phyloP scores from a whole-genome alignment of 2,113 vertebrate genomes.

The Anseranas semipalmata region DNA sequence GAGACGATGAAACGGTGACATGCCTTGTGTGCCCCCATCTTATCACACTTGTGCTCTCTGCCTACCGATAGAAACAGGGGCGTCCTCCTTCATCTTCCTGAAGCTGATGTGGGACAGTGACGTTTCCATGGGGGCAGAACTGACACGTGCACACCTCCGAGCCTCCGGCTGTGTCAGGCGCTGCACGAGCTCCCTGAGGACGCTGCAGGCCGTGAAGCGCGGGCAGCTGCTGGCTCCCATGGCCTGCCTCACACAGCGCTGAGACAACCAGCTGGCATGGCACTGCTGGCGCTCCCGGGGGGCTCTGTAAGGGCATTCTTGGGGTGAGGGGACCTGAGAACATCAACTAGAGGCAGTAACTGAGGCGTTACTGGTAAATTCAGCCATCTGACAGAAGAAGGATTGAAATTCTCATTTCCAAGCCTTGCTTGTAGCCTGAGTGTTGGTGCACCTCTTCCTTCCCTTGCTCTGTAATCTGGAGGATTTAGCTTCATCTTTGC shows the following conservation, averaged over 20 bases:
- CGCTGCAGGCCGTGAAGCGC: accelerated
- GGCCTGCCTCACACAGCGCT: background rate
- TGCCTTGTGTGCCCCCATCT: background rate
- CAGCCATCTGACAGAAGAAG: background rate
- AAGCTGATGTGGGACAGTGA: background rate
- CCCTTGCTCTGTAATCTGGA: background rate
- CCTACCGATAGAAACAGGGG: background rate
- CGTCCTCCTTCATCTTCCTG: background rate
- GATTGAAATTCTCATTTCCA: background rate
- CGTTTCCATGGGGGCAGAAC: background rate
- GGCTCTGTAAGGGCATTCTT: accelerated
- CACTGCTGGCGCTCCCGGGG: background rate
- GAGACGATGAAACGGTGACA: background rate
- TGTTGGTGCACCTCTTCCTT: background rate
- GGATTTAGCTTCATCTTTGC: background rate
- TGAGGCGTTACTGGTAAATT: background rate
- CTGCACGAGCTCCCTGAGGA: background rate
- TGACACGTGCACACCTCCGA: background rate
- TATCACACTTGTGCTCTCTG: background rate
- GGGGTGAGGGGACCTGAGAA: background rate
- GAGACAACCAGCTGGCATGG: background rate
- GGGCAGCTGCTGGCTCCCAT: background rate
- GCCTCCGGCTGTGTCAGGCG: background rate
- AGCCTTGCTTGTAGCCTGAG: background rate
- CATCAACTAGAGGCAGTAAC: background rate